Evolutionary conservation across 2,888 invertebrate genomes (phyloP), one percentile per base, ranked within the genome.

Genomic region (Caenorhabditis sinica): DNA sequence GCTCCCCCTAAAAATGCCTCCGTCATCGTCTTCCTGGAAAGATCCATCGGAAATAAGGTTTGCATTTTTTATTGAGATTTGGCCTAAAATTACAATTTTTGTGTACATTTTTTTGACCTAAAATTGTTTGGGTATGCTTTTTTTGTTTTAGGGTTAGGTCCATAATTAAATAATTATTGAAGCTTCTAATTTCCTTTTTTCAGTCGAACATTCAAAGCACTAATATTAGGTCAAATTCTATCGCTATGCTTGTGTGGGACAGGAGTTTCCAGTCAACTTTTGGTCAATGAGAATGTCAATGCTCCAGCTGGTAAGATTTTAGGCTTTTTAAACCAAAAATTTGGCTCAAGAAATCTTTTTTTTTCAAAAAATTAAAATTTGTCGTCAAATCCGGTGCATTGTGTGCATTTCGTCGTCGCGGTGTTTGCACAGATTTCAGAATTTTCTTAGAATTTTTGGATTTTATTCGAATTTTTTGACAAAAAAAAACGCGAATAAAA

Each of bases 171-270:
- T 23, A 17, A 5, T 30, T 30, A 30, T 30, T 5, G 17, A 40
- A 40, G 23, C 17, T 23, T 9, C 9, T 36, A 56, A 56, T 15
- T 28, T 20, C 28, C 6, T 9, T 13, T 76, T 91, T 93, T 66
- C 90, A 93, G 93, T 76, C 86, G 91, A 58, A 92, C 93, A 40
- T 87, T 92, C 76, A 90, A 91, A 82, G 90, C 93, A 0, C 58
- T 94, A 4, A 65, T 92, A 0, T 86, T 93, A 15, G 94, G 94
- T 15, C 96, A 96, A 94, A 94, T 95, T 79, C 93, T 96, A 88
- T 96, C 96, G 0, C 91, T 96, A 63, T 94, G 96, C 82, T 93
- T 96, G 69, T 96, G 96, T 93, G 95, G 95, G 60, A 96, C 96
- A 92, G 96, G 95, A 91, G 95, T 95, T 71, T 93, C 95, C 88